phyloP scores from a whole-genome alignment of 2,888 invertebrate species.

The Empis stercorea region DNA sequence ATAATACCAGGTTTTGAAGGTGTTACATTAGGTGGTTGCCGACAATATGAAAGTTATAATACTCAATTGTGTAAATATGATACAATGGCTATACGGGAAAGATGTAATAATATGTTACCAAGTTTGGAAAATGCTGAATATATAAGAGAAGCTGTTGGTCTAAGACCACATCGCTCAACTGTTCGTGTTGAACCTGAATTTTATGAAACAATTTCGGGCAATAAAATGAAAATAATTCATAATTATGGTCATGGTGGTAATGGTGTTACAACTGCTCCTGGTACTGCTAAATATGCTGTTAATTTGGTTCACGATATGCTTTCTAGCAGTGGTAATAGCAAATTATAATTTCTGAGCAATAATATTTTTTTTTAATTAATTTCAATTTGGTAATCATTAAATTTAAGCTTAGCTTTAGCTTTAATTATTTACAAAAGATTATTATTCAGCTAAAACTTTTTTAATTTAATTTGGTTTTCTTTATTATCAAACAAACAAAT shows the following conservation, averaged over 20 bases:
- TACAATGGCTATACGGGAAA: conserved; percentile 59
- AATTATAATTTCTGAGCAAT: conserved; percentile 23
- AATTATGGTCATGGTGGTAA: conserved; percentile 95
- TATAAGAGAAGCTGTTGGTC: conserved; percentile 56
- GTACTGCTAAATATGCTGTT: conserved; percentile 68
- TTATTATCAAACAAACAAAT: too few relatives aligned
- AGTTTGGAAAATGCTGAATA: conserved; percentile 45
- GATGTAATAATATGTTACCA: conserved; percentile 66
- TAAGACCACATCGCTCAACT: conserved; percentile 67
- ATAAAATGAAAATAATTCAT: conserved; percentile 59
- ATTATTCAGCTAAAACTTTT: too few relatives aligned
- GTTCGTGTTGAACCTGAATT: conserved; percentile 60
- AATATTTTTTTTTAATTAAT: too few relatives aligned
- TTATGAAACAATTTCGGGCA: conserved; percentile 28
- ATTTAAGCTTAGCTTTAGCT: too few relatives aligned
- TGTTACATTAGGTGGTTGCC: conserved; percentile 73
- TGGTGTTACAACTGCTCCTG: conserved; percentile 81
- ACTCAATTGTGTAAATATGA: conserved; percentile 55
- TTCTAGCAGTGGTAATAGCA: conserved; percentile 23
- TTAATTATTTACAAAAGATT: too few relatives aligned
- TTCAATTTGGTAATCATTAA: too few relatives aligned
- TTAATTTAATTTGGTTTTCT: too few relatives aligned
- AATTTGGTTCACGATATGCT: conserved; percentile 48
- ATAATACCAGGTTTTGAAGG: conserved; percentile 62
- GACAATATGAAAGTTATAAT: conserved; percentile 70